Evolutionary conservation across 1,140 invertebrate genomes (phyloP), one percentile per base, ranked within the genome.

Genomic region (Trichonephila clavata): DNA sequence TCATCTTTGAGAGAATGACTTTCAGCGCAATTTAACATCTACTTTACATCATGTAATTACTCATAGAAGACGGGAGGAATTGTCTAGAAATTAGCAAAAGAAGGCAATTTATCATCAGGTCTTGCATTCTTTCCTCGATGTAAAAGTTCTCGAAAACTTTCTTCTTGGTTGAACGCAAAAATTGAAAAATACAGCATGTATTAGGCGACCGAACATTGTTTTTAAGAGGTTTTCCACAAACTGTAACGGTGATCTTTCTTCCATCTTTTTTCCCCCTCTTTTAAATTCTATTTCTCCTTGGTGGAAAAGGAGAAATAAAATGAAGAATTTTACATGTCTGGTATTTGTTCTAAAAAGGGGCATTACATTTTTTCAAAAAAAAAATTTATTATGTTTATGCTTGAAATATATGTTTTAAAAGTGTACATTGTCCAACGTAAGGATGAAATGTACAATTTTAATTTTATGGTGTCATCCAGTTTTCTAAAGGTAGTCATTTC

Each of bases 11-110:
- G 77, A 61, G 71, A 92, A 92, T 92, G 80, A 92, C 90, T 92
- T 92, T 92, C 59, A 68, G 90, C 90, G 71, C 90, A 84, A 65
- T 84, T 92, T 92, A 92, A 92, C 90, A 92, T 92, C 90, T 92
- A 84, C 90, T 92, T 92, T 92, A 63, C 90, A 92, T 84, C 80
- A 27, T 92, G 61, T 92, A 92, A 92, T 92, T 92, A 92, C 77
- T 92, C 90, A 84, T 24, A 60, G 32, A 84, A 84, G 80, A 61
- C 21, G 90, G 32, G 61, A 61, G 6, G 63, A 92, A 92, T 81
- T 92, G 90, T 92, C 90, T 57, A 84, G 90, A 68, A 92, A 84
- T 92, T 84, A 92, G 60, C 39, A 68, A 68, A 68, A 84, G 81
- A 84, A 83, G 27, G 90, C 80, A 68, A 92, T 92, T 84, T 92